phyloP scores from a whole-genome alignment of 2,113 vertebrate species.

The Gorsachius goisagi region DNA sequence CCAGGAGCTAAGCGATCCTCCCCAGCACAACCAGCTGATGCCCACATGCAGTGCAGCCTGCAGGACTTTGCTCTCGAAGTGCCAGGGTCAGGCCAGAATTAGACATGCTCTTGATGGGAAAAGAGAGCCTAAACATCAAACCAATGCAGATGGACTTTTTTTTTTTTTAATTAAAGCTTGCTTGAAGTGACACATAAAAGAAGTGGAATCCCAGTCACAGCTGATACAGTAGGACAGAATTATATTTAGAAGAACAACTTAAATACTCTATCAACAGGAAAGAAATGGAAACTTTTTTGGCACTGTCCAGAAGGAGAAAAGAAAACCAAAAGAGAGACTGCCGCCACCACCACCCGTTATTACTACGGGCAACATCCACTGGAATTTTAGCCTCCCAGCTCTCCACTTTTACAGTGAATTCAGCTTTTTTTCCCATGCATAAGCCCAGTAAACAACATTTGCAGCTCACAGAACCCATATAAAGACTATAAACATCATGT shows the following conservation, averaged over 20 bases:
- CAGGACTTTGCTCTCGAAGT: neutral
- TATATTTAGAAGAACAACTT: slow-evolving; percentile 20
- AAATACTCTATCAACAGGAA: neutral
- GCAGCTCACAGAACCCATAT: neutral
- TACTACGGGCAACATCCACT: neutral
- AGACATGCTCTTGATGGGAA: neutral
- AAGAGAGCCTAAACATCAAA: neutral
- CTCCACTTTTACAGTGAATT: neutral
- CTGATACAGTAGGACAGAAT: neutral
- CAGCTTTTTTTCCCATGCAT: neutral
- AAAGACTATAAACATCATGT: neutral
- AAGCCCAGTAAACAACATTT: neutral
- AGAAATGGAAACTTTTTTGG: neutral
- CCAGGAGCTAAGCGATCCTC: neutral
- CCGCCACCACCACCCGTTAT: too few species aligned
- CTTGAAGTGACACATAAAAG: slow-evolving; percentile 32
- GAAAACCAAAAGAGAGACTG: neutral
- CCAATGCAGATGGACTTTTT: neutral
- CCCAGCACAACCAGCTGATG: neutral
- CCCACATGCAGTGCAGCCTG: neutral
- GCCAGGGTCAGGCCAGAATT: neutral
- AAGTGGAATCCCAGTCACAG: neutral
- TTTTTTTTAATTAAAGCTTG: neutral
- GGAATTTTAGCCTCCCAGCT: neutral
- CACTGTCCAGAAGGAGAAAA: neutral